phyloP scores from a whole-genome alignment of 2,113 vertebrate species.

The Rhabdornis inornatus region DNA sequence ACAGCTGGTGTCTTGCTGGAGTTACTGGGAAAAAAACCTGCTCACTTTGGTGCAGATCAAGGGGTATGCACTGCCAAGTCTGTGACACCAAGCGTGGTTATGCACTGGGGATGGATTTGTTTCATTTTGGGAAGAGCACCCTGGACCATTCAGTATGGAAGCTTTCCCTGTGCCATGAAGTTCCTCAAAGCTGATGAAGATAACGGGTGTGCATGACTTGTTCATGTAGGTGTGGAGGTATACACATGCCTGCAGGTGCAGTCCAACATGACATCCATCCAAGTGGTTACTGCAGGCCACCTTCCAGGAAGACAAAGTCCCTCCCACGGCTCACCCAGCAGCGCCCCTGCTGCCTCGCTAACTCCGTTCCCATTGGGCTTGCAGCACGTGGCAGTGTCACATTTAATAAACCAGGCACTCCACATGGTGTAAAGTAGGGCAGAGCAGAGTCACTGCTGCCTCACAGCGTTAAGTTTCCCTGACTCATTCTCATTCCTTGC shows the following conservation, averaged over 20 bases:
- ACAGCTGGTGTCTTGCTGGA: not conserved
- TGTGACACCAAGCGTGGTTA: not conserved
- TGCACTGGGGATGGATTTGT: not conserved
- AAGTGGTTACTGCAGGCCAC: not conserved
- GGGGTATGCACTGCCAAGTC: not conserved
- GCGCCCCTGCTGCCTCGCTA: not conserved
- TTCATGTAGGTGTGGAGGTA: not conserved
- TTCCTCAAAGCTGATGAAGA: not conserved
- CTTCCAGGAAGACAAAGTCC: not conserved
- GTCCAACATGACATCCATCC: not conserved
- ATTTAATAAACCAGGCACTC: not conserved
- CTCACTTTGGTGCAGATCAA: fast-evolving
- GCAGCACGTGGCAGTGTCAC: fast-evolving
- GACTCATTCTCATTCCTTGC: not conserved
- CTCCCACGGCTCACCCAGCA: not conserved
- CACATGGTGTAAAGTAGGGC: not conserved
- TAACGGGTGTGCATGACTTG: fast-evolving
- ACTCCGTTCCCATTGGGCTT: not conserved
- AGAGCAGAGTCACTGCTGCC: not conserved
- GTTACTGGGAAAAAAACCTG: not conserved
- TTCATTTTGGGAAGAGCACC: not conserved
- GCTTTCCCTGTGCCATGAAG: not conserved
- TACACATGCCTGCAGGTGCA: not conserved
- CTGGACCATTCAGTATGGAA: too few relatives aligned
- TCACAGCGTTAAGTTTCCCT: fast-evolving